phyloP scores from a whole-genome alignment of 2,797 vertebrate species.

The Pipistrellus pygmaeus region DNA sequence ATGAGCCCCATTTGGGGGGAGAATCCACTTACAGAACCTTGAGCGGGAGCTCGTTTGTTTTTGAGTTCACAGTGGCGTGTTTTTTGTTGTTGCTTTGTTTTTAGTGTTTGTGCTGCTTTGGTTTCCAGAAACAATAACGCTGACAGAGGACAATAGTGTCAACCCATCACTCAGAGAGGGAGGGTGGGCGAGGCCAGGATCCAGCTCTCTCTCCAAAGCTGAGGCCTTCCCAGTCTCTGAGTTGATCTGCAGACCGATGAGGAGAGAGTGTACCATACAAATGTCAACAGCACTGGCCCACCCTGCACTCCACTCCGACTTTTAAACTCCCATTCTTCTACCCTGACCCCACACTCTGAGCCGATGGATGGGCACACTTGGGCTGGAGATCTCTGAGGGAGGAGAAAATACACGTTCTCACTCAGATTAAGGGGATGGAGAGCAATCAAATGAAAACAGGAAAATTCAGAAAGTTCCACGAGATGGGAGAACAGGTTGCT shows the following conservation, averaged over 20 bases:
- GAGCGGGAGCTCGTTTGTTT: background rate
- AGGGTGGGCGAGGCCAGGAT: accelerated
- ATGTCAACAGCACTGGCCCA: background rate
- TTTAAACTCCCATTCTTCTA: background rate
- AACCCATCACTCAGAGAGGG: background rate
- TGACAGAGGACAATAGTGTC: background rate
- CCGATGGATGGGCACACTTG: background rate
- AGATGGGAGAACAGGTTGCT: background rate
- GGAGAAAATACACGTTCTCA: background rate
- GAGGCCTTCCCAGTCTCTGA: conserved; percentile 40
- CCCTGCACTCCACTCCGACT: background rate
- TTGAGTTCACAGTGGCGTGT: background rate
- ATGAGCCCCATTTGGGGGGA: background rate
- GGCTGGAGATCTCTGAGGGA: background rate
- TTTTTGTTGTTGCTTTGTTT: background rate
- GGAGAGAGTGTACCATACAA: background rate
- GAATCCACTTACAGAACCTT: no score
- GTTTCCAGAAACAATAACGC: background rate
- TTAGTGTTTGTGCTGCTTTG: background rate
- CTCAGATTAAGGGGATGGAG: background rate
- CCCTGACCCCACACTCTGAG: background rate
- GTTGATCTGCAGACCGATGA: background rate
- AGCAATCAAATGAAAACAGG: background rate
- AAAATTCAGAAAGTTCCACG: background rate
- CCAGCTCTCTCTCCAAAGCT: background rate